Evolutionary conservation across 2,113 vertebrate genomes (phyloP).

Genomic region (Alouatta palliata): DNA sequence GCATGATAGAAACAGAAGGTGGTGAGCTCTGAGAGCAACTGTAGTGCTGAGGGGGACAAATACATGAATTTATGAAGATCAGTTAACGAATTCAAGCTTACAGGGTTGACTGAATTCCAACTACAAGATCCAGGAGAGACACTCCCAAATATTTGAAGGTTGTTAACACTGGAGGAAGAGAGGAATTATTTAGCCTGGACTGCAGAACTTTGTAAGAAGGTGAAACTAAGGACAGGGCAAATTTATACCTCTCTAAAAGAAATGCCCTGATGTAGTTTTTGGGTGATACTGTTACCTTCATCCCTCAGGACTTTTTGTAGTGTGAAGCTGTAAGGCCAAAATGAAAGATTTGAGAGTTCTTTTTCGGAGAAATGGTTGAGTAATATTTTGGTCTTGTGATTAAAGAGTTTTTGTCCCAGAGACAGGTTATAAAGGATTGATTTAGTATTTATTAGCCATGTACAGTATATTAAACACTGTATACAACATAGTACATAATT

Average conservation of each 20-base stretch:
- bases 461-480: background rate
- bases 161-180: background rate
- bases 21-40: slow-evolving; percentile 19
- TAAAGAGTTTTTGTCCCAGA: slow-evolving; percentile 23
- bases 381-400: background rate
- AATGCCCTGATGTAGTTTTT: background rate
- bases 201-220: slow-evolving; percentile 17
- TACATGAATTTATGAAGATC: background rate
- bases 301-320: background rate
- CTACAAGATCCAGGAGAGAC: background rate
- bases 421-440: background rate
- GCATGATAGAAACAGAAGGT: slow-evolving; percentile 21
- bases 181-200: slow-evolving; percentile 16
- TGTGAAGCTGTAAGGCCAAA: background rate
- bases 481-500: background rate
- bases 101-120: background rate
- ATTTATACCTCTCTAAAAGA: slow-evolving; percentile 34
- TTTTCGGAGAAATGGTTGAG: slow-evolving; percentile 29
- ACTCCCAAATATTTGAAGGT: slow-evolving; percentile 31
- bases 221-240: slow-evolving; percentile 43
- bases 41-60: background rate
- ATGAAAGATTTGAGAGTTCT: background rate
- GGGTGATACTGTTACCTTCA: background rate
- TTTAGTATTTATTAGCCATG: background rate
- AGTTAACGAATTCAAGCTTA: slow-evolving; percentile 12